These are phyloP conservation scores for Phrynosoma platyrhinos DNA, from an alignment of 2,113 vertebrate genomes.

Conservation along the genomic window DNA sequence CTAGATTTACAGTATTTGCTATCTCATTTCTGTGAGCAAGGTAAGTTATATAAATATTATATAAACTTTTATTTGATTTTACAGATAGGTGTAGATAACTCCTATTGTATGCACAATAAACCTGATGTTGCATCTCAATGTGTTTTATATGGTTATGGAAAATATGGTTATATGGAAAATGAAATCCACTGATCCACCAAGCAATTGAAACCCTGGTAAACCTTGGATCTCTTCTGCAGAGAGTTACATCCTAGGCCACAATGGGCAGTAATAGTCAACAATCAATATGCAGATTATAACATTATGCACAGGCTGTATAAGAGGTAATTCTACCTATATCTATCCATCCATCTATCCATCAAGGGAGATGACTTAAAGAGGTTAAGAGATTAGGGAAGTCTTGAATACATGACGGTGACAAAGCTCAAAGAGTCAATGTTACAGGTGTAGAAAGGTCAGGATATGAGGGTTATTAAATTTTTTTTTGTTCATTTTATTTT, in stretches of 20 bases:
- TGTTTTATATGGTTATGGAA: background rate
- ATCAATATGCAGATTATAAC: background rate
- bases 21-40: background rate
- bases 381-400: too few relatives aligned
- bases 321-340: too few relatives aligned
- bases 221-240: background rate
- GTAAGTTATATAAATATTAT: background rate
- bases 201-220: background rate
- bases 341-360: background rate
- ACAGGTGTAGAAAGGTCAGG: background rate
- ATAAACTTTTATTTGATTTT: background rate
- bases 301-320: background rate
- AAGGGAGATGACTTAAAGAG: background rate
- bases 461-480: background rate
- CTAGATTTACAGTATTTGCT: background rate
- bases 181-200: background rate
- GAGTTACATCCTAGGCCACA: background rate
- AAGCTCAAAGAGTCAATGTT: too few relatives aligned
- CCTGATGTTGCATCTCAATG: background rate
- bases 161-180: too few relatives aligned
- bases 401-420: too few relatives aligned
- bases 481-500: too few relatives aligned
- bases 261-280: background rate
- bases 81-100: background rate
- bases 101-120: background rate